These are phyloP conservation scores for Steinernema feltiae DNA, from an alignment of 1,140 invertebrate genomes.

Conservation along the genomic window DNA sequence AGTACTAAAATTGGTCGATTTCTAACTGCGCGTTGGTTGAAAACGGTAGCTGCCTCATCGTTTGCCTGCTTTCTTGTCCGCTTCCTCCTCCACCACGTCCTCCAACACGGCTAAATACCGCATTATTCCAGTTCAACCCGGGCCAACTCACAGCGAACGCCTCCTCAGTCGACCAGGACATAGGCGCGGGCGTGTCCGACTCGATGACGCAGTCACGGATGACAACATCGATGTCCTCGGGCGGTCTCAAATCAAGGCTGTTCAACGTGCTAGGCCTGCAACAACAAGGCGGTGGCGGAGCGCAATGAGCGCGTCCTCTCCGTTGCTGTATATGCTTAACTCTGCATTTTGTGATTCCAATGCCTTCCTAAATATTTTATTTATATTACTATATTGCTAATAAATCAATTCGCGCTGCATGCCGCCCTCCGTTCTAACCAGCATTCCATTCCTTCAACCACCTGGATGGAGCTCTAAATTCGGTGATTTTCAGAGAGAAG, in stretches of 20 bases:
- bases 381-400: not conserved
- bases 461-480: not conserved
- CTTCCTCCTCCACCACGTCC: conserved; percentile 10
- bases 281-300: not conserved
- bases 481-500: not conserved
- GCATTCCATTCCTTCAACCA: not conserved
- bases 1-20: conserved; percentile 19
- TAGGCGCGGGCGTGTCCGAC: conserved; percentile 18
- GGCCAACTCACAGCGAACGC: not conserved
- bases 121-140: conserved; percentile 16
- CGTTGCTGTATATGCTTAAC: not conserved
- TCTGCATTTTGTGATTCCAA: not conserved
- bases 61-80: conserved; percentile 3
- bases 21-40: not conserved
- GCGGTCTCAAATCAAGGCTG: conserved; percentile 35
- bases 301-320: not conserved
- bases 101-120: conserved; percentile 11
- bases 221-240: conserved; percentile 33
- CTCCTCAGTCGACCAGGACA: conserved; percentile 13
- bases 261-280: conserved; percentile 37
- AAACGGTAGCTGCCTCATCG: not conserved
- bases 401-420: not conserved
- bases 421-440: not conserved
- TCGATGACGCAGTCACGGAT: conserved; percentile 38
- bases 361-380: not conserved